phyloP scores from a whole-genome alignment of 1,140 invertebrate genomes.

The Orchestia grillus region DNA sequence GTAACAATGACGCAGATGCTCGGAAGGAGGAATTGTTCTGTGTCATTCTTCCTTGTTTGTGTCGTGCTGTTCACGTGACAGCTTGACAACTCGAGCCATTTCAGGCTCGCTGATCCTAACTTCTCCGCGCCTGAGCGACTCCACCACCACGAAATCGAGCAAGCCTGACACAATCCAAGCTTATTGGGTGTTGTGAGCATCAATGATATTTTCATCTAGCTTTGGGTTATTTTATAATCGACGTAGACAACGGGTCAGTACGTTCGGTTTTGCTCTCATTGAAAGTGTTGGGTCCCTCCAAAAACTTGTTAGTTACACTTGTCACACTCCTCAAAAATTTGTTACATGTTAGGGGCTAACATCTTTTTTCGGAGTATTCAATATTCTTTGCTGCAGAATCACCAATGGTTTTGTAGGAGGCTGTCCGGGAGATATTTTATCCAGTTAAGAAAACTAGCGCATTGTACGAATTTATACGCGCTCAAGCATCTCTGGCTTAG shows the following conservation, averaged over 20 bases:
- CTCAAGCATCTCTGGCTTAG: background rate
- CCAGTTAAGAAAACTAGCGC: background rate
- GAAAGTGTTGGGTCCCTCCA: too few relatives aligned
- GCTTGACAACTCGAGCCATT: background rate
- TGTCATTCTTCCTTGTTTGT: background rate
- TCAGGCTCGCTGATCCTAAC: background rate
- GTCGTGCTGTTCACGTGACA: background rate
- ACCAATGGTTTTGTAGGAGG: background rate
- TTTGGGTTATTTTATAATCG: background rate
- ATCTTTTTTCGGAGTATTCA: background rate
- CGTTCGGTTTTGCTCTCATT: too few relatives aligned
- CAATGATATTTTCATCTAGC: background rate
- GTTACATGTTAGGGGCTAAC: background rate
- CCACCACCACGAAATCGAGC: background rate
- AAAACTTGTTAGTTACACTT: background rate
- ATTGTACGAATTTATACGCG: too few relatives aligned
- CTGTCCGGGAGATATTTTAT: background rate
- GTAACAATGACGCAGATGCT: background rate
- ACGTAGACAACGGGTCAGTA: background rate
- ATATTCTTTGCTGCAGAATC: background rate
- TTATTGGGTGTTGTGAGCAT: background rate
- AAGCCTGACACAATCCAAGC: background rate
- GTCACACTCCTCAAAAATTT: background rate
- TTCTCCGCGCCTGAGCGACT: background rate
- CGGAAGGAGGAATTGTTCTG: background rate